Conservation (phyloP, 1,140 invertebrate species). For the Eurosta solidaginis region DNA sequence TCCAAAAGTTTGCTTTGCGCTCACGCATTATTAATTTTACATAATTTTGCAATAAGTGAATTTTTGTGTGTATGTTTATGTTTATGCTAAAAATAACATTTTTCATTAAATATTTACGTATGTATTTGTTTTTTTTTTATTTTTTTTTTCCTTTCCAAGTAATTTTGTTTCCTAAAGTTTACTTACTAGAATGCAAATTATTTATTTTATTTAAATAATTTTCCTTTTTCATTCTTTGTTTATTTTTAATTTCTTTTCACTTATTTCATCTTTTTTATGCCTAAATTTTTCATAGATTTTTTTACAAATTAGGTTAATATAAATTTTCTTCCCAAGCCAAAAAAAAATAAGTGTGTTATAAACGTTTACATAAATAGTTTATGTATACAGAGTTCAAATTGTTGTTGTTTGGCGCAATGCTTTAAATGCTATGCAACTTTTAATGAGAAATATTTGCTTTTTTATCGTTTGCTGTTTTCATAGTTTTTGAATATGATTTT, state of each 20-base stretch:
- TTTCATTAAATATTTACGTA: conserved; percentile 25
- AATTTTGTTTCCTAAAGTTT: background rate
- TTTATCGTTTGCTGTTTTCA: background rate
- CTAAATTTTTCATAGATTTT: conserved; percentile 19
- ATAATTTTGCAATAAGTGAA: conserved; percentile 29
- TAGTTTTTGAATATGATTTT: conserved; percentile 34
- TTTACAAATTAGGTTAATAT: background rate
- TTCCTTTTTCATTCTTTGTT: conserved; percentile 7
- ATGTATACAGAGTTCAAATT: background rate
- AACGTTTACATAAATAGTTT: background rate
- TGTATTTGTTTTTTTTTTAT: background rate
- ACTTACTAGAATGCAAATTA: background rate
- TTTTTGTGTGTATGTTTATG: background rate
- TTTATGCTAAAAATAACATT: conserved; percentile 13
- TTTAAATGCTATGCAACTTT: background rate
- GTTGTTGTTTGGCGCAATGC: background rate
- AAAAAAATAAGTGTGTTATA: background rate
- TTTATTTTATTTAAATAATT: background rate
- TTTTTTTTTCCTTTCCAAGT: background rate
- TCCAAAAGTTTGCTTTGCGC: conserved; percentile 31
- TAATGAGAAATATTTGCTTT: conserved; percentile 23
- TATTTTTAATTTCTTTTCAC: background rate
- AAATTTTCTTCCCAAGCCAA: background rate
- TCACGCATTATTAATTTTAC: background rate
- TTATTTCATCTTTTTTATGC: background rate